Conservation (phyloP, 1,140 invertebrate genomes). For the Ctenoplectra terminalis region DNA sequence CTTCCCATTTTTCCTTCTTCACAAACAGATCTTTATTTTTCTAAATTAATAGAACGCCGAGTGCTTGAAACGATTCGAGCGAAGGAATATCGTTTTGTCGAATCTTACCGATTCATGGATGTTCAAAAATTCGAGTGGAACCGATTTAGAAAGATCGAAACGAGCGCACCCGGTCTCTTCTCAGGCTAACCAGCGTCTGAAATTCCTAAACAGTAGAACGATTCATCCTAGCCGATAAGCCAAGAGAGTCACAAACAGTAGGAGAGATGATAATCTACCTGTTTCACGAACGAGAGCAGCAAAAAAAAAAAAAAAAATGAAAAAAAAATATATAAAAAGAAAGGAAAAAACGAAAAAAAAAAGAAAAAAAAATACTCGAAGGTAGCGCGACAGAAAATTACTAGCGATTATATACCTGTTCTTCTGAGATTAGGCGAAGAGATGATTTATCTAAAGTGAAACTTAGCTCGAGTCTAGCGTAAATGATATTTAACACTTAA, state of each 20-base stretch:
- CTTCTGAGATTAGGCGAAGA: slow-evolving; percentile 43
- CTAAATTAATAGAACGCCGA: too few relatives aligned
- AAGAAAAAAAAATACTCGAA: background rate
- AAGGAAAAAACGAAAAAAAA: background rate
- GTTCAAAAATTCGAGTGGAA: too few relatives aligned
- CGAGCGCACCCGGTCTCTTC: slow-evolving; percentile 12
- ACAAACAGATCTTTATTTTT: too few relatives aligned
- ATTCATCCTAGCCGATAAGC: slow-evolving; percentile 62
- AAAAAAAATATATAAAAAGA: background rate
- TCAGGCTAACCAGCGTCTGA: slow-evolving; percentile 30
- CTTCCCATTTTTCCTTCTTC: too few relatives aligned
- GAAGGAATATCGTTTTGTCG: too few relatives aligned
- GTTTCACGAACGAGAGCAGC: background rate
- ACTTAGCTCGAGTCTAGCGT: slow-evolving; percentile 36
- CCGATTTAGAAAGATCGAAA: background rate
- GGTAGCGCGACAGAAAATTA: slow-evolving; percentile 37
- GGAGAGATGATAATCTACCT: background rate
- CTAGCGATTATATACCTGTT: slow-evolving; percentile 49
- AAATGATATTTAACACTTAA: slow-evolving; percentile 22
- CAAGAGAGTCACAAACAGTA: slow-evolving; percentile 17
- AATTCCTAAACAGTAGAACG: slow-evolving; percentile 62
- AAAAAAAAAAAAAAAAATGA: background rate
- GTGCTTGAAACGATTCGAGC: too few relatives aligned
- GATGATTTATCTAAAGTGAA: slow-evolving; percentile 47
- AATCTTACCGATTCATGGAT: too few relatives aligned